Base-by-base conservation (phyloP, 1,140 invertebrate genomes). In the Drosophila quadrilineata region DNA sequence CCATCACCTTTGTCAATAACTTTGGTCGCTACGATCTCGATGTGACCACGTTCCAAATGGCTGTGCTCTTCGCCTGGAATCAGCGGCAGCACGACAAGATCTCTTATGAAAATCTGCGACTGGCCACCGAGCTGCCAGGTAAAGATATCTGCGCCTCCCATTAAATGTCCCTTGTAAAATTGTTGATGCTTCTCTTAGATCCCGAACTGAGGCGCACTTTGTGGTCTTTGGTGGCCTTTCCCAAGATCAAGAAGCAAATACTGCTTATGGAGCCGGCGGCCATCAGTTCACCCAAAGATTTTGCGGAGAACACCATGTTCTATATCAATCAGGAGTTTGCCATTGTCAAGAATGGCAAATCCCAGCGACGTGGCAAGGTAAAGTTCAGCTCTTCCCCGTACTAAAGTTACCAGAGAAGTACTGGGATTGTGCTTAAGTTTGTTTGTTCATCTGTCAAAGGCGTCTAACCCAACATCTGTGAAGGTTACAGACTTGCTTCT, bases 1-100 rank as follows among this genome's bases (percentile, higher is more conserved):
- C 97, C 24, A 98, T 99, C 68, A 98, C 96, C 35, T 99, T 99
- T 92, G 93, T 94, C 2, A 99, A 98, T 91, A 93, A 95, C 85
- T 94, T 97, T 35, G 98, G 98, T 6, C 94, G 95, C 77, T 99
- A 97, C 91, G 99, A 99, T 91, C 91, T 99, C 59, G 99, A 99
- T 90, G 97, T 99, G 2, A 99, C 98, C 4, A 99, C 98, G 17
- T 99, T 99, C 90, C 99, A 99, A 94, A 99, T 99, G 97, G 97
- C 98, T 52, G 98, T 99, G n/a, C 91, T 99, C 12, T 99, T 99
- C 91, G 97, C 97, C 5, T 99, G 98, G 98, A 99, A 99, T 92
- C 97, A 99, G 89, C 92, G 98, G 75, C 95, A 96, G 21, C 89
- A 93, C 58, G 98, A 99, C 71, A 95, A 94, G 90, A 95, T 99